Evolutionary conservation across 2,888 invertebrate species (phyloP).

Genomic region (Tryphoninae sp.): DNA sequence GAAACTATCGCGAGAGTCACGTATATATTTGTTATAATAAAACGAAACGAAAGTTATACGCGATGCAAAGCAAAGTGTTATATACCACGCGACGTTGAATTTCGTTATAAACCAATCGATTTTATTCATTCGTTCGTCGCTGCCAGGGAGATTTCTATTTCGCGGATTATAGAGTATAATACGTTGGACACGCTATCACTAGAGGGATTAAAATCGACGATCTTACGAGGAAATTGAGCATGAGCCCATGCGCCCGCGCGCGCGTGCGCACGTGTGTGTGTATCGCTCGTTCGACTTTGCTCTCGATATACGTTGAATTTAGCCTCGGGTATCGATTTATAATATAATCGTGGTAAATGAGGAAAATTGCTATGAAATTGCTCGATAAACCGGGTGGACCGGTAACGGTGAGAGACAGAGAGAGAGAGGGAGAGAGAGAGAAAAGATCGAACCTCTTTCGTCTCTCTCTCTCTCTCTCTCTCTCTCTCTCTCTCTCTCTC

Average conservation of each 20-base stretch:
- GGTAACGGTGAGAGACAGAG: slow-evolving; percentile 54
- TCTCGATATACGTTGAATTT: slow-evolving; percentile 63
- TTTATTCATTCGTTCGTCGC: slow-evolving; percentile 34
- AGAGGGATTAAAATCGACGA: slow-evolving; percentile 36
- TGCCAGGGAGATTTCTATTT: slow-evolving; percentile 51
- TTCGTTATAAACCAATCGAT: slow-evolving; percentile 50
- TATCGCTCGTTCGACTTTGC: slow-evolving; percentile 24
- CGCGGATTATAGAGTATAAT: slow-evolving; percentile 51
- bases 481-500: slow-evolving; percentile 28
- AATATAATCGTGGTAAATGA: slow-evolving; percentile 78
- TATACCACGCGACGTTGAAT: slow-evolving; percentile 35
- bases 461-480: slow-evolving; percentile 37
- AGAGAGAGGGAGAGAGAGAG: background rate
- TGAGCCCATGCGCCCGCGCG: background rate
- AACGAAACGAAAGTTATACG: slow-evolving; percentile 21
- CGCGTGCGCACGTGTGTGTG: background rate
- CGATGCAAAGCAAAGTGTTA: slow-evolving; percentile 41
- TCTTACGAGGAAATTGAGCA: background rate
- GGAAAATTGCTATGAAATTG: slow-evolving; percentile 81
- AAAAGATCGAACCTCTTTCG: slow-evolving; percentile 28
- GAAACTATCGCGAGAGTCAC: slow-evolving; percentile 25
- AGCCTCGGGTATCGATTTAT: slow-evolving; percentile 73
- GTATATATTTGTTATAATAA: background rate
- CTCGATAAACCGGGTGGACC: slow-evolving; percentile 74
- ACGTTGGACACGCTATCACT: slow-evolving; percentile 28